phyloP scores from a whole-genome alignment of 2,797 vertebrate genomes.

The Lates japonicus region DNA sequence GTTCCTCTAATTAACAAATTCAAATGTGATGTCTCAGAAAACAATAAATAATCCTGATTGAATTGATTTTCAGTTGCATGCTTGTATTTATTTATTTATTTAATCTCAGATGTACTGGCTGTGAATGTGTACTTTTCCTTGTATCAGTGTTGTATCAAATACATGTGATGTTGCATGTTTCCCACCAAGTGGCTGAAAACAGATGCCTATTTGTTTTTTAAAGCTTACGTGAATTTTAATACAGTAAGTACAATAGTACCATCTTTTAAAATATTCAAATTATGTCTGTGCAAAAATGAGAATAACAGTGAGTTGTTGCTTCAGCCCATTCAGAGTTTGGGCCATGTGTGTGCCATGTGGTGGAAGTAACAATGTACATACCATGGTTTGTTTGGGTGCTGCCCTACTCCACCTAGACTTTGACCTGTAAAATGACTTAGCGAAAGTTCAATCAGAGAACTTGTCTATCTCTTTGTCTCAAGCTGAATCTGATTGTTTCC shows the following conservation, averaged over 20 bases:
- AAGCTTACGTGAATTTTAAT: background rate
- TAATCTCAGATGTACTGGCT: slow-evolving; percentile 9
- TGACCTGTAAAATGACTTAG: background rate
- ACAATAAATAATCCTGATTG: background rate
- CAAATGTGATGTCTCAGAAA: background rate
- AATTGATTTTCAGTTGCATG: background rate
- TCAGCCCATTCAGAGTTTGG: background rate
- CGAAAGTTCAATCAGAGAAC: too few species aligned
- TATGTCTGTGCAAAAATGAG: background rate
- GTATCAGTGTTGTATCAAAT: slow-evolving; percentile 44
- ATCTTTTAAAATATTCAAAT: background rate
- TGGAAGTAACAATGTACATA: background rate
- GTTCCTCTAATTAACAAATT: background rate
- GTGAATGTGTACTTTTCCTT: slow-evolving; percentile 14
- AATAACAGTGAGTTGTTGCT: background rate
- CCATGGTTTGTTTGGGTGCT: background rate
- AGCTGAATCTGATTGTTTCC: too few species aligned
- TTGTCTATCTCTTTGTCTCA: too few species aligned
- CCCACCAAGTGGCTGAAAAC: background rate
- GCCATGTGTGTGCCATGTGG: background rate
- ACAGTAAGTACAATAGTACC: too few species aligned
- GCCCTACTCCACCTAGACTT: background rate
- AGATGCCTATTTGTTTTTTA: background rate
- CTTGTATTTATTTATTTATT: slow-evolving; percentile 49
- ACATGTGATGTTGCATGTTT: slow-evolving; percentile 16